phyloP scores from a whole-genome alignment of 2,797 vertebrate genomes.

The Oceanodroma leucorhoa region DNA sequence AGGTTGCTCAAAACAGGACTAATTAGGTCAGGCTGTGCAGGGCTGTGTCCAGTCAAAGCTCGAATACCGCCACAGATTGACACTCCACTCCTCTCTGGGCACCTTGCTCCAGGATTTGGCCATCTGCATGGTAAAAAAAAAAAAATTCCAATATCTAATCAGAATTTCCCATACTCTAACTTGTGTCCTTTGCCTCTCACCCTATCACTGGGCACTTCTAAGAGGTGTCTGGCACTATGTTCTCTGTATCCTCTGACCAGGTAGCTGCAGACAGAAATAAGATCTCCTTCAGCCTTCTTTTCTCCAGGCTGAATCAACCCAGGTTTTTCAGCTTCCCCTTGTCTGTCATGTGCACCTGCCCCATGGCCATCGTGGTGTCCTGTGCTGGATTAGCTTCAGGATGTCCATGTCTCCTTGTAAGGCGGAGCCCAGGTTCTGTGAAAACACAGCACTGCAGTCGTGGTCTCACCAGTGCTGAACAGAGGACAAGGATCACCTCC shows the following conservation, averaged over 20 bases:
- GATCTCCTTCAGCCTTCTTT: background rate
- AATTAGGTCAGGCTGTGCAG: background rate
- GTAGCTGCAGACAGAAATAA: background rate
- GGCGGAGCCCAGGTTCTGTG: background rate
- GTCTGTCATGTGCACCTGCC: background rate
- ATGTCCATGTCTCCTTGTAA: background rate
- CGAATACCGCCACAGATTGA: background rate
- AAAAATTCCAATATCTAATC: background rate
- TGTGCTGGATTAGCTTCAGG: background rate
- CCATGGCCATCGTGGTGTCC: background rate
- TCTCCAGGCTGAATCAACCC: background rate
- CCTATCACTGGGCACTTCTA: background rate
- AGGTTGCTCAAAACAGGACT: background rate
- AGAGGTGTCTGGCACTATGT: background rate
- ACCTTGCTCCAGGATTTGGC: background rate
- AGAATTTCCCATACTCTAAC: background rate
- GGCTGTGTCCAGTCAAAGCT: background rate
- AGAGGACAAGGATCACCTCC: background rate
- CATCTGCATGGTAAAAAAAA: background rate
- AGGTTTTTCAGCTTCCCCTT: background rate
- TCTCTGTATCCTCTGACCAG: background rate
- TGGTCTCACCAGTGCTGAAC: fast-evolving
- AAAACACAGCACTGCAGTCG: background rate
- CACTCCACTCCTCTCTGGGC: background rate
- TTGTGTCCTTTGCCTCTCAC: background rate